phyloP scores from a whole-genome alignment of 2,888 invertebrate genomes.

The Capitulum mitella region DNA sequence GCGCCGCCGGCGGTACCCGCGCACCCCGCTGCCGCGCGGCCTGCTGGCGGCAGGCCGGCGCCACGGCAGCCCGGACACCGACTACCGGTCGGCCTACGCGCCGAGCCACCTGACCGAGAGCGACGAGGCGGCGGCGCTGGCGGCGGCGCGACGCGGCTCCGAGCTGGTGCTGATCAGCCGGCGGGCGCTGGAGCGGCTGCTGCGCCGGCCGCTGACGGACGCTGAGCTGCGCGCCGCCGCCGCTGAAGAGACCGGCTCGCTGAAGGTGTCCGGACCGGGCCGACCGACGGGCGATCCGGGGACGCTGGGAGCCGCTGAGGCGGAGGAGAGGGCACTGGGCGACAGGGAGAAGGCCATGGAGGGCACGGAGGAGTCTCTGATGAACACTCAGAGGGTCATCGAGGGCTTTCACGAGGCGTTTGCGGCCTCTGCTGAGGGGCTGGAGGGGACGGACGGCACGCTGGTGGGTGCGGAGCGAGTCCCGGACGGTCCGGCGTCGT shows the following conservation, averaged over 20 bases:
- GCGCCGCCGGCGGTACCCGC: not conserved
- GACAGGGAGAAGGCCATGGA: no score
- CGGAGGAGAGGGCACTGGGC: no score
- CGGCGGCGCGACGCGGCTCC: not conserved
- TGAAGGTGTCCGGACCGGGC: not conserved
- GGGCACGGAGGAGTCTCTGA: not conserved
- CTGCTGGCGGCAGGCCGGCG: not conserved
- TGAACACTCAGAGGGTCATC: not conserved
- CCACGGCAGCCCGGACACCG: not conserved
- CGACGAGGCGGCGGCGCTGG: not conserved
- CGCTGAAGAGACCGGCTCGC: not conserved
- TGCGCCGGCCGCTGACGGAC: not conserved
- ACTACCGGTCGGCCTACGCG: not conserved
- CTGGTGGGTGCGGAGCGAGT: not conserved
- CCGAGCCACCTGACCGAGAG: not conserved
- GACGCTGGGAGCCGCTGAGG: not conserved
- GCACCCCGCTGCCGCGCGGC: not conserved
- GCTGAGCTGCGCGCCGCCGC: not conserved
- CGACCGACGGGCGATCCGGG: no score
- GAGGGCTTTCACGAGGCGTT: no score
- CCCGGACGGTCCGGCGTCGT: not conserved
- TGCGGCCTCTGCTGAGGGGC: no score
- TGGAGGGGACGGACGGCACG: not conserved
- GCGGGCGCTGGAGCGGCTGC: slow-evolving; percentile 1
- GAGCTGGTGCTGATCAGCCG: slow-evolving; percentile 1